Base-by-base conservation (phyloP, 1,140 invertebrate species). In the Odontomachus brunneus region DNA sequence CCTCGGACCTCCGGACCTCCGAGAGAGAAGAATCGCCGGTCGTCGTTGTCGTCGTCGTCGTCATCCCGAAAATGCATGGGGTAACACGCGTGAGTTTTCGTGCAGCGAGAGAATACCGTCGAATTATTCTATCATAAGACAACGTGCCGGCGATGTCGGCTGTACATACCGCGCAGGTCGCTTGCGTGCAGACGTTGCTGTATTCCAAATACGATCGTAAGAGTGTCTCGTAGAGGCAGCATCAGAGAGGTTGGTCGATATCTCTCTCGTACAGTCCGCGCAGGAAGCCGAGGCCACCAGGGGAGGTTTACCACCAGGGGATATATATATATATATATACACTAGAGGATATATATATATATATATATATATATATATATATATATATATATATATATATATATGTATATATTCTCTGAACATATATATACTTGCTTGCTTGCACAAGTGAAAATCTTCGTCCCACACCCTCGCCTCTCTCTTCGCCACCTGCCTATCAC, bases 121-220 rank as follows among this genome's bases (percentile, higher is more conserved):
- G 85, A 85, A 87, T 87, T 88, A 87, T 87, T 83, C 33, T 57
- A 53, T 82, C 66, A 65, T 60, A 81, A 59, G 73, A 62, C 83
- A 62, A 38, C 71, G 78, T 87, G 22, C 67, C 76, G 29, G n/a
- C 22, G 49, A 84, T 78, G 38, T 63, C 55, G 38, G 38, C 4
- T 71, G 49, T 51, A 72, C 53, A 82, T 84, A 67, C 57, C 74
- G n/a, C 24, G 22, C 14, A 67, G 62, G 19, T 38, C 12, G 72
- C 9, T 83, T 62, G 73, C 48, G 44, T 53, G 60, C 55, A 49
- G 72, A 66, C 72, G 29, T 12, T 24, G 15, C 14, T 72, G 57
- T 55, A 71, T 88, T 85, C 78, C 83, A 88, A 88, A 85, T 74
- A 69, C 65, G 86, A 88, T 88, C 78, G 63, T 88, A 89, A 89